These are phyloP conservation scores for Tyrophagus putrescentiae DNA, from an alignment of 1,140 invertebrate genomes.

Conservation along the genomic window DNA sequence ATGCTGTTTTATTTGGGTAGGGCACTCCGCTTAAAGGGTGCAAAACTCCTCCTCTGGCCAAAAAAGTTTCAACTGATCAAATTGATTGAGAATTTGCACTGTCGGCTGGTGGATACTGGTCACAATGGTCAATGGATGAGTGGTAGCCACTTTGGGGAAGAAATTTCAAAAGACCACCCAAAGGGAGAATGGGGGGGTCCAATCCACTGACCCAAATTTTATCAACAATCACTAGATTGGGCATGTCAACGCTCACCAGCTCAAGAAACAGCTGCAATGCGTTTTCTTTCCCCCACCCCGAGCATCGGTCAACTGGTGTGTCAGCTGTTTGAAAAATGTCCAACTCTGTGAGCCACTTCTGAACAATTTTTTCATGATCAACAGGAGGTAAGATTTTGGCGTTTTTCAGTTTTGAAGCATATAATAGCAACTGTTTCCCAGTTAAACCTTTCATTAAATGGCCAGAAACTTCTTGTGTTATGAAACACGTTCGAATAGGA, in stretches of 20 bases:
- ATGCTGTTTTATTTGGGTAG: background rate
- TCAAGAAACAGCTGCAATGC: slow-evolving; percentile 84
- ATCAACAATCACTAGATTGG: slow-evolving; percentile 89
- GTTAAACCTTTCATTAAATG: slow-evolving; percentile 39
- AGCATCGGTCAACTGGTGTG: slow-evolving; percentile 60
- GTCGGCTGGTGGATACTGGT: slow-evolving; percentile 7
- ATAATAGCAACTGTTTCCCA: slow-evolving; percentile 71
- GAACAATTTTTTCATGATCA: background rate
- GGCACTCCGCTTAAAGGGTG: background rate
- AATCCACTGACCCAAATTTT: slow-evolving; percentile 62
- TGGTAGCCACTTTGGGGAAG: background rate
- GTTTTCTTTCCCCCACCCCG: slow-evolving; percentile 83
- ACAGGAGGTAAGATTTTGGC: background rate
- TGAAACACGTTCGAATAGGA: slow-evolving; percentile 3
- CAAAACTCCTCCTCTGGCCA: background rate
- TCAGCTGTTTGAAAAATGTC: slow-evolving; percentile 30
- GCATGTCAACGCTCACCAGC: slow-evolving; percentile 76
- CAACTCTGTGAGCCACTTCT: background rate
- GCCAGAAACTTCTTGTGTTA: background rate
- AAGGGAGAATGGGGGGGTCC: slow-evolving; percentile 31
- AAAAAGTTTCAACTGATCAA: slow-evolving; percentile 4
- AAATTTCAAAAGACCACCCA: background rate
- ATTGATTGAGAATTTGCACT: background rate
- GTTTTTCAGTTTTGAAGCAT: slow-evolving; percentile 74
- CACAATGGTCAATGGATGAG: background rate